Evolutionary conservation across 2,888 invertebrate genomes (phyloP), one percentile per base, ranked within the genome.

Genomic region (Tipula confusa): DNA sequence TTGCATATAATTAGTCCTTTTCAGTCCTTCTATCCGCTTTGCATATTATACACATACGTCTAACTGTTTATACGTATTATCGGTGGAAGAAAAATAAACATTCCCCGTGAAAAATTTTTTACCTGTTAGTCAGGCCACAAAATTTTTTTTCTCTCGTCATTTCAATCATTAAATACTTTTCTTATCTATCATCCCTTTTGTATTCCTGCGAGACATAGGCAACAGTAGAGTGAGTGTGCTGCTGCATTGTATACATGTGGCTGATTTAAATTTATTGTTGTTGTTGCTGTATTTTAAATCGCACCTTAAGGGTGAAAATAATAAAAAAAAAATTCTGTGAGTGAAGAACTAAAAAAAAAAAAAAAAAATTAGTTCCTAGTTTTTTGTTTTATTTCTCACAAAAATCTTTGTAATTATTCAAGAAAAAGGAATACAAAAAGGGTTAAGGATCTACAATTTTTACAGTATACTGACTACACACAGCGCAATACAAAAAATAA

Each of bases 141-240:
- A 64, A 18, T 64, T 64, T 64, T 64, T 64, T 64, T 64, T 43
- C 2, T 64, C 64, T 64, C 64, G 64, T 64, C 64, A 64, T 64
- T 43, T 43, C 15, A 43, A 43, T 11, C 64, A 24, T 64, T 64
- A 64, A 48, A 48, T 48, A 48, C 18, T 64, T 24, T 64, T 64
- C 64, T 64, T 64, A 64, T 64, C 64, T n/a, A n/a, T 64, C 64
- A 64, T 64, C 64, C 64, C 64, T 64, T 64, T 64, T 64, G 64
- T 64, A 24, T 64, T 64, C 64, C 24, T n/a, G n/a, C 24, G 64
- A 64, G 64, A 64, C 64, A 9, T n/a, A n/a, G 24, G 24, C 24
- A n/a, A n/a, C n/a, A 64, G 64, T 24, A 64, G 64, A 64, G 24
- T 64, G 64, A 64, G 64, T 64, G 64, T 24, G 64, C n/a, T n/a